Base-by-base conservation (phyloP, 1,140 invertebrate genomes). In the Chelonus insularis region DNA sequence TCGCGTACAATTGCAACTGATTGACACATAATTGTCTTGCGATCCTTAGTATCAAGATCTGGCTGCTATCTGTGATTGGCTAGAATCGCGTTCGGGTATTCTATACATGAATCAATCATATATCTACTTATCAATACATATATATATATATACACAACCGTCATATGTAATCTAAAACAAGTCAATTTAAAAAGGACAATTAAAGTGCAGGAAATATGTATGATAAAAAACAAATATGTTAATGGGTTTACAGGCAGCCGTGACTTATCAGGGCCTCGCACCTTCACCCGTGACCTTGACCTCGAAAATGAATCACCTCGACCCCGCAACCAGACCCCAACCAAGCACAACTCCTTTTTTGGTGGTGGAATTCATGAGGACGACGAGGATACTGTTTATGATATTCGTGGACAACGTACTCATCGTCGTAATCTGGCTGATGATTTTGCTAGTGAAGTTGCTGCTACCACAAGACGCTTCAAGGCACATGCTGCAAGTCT, bases 161-260 rank as follows among this genome's bases (percentile, higher is more conserved):
- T 29, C 25, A 29, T 29, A 4, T 29, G n/a, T 29, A 29, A 29
- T 7, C 3, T 29, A 4, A 29, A 29, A 29, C 7, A 39, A 39
- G 11, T 9, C 4, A 39, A 8, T 4, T 12, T 1, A 47, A 16
- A 16, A 57, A 45, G 14, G 6, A 45, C 6, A 18, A 45, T 16
- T 16, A 9, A 37, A 37, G 36, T 37, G 29, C 29, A 32, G 36
- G 12, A n/a, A 37, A 37, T 37, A 4, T 56, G 23, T 56, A 56
- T 56, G 37, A 43, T 32, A 37, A 37, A 4, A n/a, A 37, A 37
- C 7, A 37, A 37, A 37, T 50, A 21, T 64, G 20, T 54, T 70
- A 66, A 63, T 74, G 57, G 68, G 67, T 74, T 79, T 80, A 43
- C 78, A 82, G 79, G 78, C 58, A 75, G 72, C 64, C 78, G 78